These are phyloP conservation scores for Drosophila neonasuta DNA, from an alignment of 2,888 invertebrate genomes.

Conservation along the genomic window DNA sequence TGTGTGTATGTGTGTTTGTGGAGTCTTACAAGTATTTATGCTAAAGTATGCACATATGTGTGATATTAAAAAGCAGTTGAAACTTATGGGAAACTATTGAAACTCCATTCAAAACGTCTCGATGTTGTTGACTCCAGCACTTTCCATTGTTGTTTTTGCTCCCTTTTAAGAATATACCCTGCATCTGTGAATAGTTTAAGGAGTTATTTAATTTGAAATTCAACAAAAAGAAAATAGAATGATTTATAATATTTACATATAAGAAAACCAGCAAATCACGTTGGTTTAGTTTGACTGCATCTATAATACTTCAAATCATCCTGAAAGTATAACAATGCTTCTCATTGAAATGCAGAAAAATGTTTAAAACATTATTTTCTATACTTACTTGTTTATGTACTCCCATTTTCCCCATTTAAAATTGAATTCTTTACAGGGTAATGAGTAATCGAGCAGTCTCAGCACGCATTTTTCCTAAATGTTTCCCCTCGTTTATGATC, in stretches of 20 bases:
- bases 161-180: background rate
- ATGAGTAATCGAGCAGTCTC: background rate
- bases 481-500: background rate
- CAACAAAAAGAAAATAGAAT: background rate
- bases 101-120: background rate
- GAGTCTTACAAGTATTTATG: slow-evolving; percentile 2
- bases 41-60: slow-evolving; percentile 1
- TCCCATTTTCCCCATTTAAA: background rate
- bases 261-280: background rate
- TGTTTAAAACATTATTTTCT: background rate
- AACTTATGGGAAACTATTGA: background rate
- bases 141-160: slow-evolving; percentile 5
- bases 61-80: background rate
- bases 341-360: background rate
- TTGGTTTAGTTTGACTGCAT: background rate
- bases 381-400: background rate
- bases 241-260: no score
- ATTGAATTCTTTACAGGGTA: background rate
- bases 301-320: background rate
- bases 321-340: background rate
- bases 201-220: background rate
- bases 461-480: background rate
- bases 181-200: no score
- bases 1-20: background rate
- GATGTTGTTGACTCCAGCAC: slow-evolving; percentile 4